Conservation (phyloP, 2,888 invertebrate species). For the Athalia cordata region DNA sequence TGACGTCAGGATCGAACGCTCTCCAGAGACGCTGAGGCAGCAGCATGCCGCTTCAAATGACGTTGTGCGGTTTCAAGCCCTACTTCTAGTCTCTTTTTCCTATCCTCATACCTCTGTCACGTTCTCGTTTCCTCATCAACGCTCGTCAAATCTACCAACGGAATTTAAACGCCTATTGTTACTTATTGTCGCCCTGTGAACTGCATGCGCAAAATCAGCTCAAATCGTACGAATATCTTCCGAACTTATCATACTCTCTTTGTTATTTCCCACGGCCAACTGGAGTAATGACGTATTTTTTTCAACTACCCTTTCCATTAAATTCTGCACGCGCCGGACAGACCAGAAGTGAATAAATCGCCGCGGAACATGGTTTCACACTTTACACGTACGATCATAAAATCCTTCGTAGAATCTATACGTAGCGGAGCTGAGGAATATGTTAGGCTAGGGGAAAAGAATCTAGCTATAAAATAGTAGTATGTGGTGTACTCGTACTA, state of each 20-base stretch:
- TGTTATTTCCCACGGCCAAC: too few relatives aligned
- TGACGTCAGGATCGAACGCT: slow-evolving; percentile 27
- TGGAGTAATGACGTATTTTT: too few relatives aligned
- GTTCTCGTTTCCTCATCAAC: not conserved
- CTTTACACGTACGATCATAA: slow-evolving; percentile 11
- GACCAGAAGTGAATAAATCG: not conserved
- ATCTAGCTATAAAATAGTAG: too few relatives aligned
- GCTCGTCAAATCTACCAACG: not conserved
- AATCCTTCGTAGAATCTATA: not conserved
- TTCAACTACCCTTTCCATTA: too few relatives aligned
- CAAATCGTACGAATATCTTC: too few relatives aligned
- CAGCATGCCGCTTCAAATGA: slow-evolving; percentile 28
- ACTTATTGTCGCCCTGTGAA: not conserved
- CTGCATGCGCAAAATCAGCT: too few relatives aligned
- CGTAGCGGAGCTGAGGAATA: too few relatives aligned
- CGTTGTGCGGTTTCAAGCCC: slow-evolving; percentile 28
- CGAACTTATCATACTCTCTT: too few relatives aligned
- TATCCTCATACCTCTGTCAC: not conserved
- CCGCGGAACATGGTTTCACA: slow-evolving; percentile 12
- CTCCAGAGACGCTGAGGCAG: slow-evolving; percentile 42
- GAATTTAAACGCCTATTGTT: not conserved
- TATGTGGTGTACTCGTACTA: too few relatives aligned
- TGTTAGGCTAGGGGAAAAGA: too few relatives aligned
- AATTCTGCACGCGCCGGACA: too few relatives aligned
- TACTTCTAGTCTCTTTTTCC: slow-evolving; percentile 37